phyloP scores from a whole-genome alignment of 2,888 invertebrate species.

The Galeopsomyia nigrocyanea region DNA sequence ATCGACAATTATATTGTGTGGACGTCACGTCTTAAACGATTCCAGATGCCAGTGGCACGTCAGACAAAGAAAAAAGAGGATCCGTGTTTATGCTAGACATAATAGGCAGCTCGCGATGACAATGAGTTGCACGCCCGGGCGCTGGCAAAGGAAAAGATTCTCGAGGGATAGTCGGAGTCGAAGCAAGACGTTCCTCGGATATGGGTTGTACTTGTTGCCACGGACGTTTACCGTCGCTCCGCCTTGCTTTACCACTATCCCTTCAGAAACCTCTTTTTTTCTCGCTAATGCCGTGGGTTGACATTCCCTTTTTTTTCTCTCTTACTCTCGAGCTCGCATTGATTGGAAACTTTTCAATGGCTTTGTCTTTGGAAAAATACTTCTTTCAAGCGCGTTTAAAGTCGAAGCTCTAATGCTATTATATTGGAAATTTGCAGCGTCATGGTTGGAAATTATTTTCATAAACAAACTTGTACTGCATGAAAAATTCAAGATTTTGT shows the following conservation, averaged over 20 bases:
- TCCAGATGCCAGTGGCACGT: constrained; percentile 51
- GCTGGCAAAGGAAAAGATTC: constrained; percentile 9
- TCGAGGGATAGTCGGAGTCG: constrained; percentile 11
- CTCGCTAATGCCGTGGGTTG: too few species aligned
- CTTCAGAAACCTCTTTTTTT: constrained; percentile 5
- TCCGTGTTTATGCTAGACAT: constrained; percentile 36
- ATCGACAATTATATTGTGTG: background rate
- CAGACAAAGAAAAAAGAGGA: constrained; percentile 52
- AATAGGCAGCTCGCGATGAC: constrained; percentile 20
- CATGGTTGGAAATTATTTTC: too few species aligned
- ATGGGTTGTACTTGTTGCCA: constrained; percentile 26
- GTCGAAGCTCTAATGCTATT: background rate
- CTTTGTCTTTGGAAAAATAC: background rate
- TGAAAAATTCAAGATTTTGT: too few species aligned
- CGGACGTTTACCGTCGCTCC: constrained; percentile 31
- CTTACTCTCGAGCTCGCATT: background rate
- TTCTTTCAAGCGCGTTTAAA: background rate
- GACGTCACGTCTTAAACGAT: constrained; percentile 51
- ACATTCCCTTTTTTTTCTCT: background rate
- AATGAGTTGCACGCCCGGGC: constrained; percentile 30
- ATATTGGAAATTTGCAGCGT: too few species aligned
- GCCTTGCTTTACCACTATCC: constrained; percentile 15
- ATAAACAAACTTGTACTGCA: too few species aligned
- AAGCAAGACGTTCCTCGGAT: constrained; percentile 14
- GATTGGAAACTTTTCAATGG: too few species aligned